Conservation (phyloP, 2,113 vertebrate genomes). For the Apaloderma vittatum region DNA sequence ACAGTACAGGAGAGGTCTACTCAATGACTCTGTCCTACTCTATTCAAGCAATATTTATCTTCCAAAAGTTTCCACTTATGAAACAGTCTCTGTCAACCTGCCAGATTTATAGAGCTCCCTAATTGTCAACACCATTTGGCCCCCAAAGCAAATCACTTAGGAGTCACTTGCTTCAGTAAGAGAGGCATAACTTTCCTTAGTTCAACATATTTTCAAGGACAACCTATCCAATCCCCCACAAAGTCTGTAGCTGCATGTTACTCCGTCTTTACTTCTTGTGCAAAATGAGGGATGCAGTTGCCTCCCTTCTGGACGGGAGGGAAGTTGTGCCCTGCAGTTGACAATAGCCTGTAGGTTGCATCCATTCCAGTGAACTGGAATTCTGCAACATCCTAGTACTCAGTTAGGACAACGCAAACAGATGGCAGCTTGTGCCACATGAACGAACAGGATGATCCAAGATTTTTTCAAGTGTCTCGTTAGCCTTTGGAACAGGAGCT, state of each 20-base stretch:
- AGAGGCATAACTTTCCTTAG: neutral
- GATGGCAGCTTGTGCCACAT: neutral
- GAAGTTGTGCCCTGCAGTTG: neutral
- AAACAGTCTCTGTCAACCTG: neutral
- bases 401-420: neutral
- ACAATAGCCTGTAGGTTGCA: neutral
- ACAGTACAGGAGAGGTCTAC: neutral
- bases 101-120: neutral
- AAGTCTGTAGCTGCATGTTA: neutral
- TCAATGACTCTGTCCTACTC: neutral
- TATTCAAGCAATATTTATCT: neutral
- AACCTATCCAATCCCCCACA: neutral
- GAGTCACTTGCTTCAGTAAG: neutral
- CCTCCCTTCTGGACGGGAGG: neutral
- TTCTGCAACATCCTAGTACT: neutral
- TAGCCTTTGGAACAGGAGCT: neutral
- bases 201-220: neutral
- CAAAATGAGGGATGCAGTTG: neutral
- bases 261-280: neutral
- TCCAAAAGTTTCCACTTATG: neutral
- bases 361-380: neutral
- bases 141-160: neutral
- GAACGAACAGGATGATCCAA: neutral
- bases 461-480: neutral
- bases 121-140: neutral